A percentile compares a stretch with the other conserved stretches of the same genome.
Conservation (phyloP, 2,797 vertebrate species). For the Oreochromis grahami region DNA sequence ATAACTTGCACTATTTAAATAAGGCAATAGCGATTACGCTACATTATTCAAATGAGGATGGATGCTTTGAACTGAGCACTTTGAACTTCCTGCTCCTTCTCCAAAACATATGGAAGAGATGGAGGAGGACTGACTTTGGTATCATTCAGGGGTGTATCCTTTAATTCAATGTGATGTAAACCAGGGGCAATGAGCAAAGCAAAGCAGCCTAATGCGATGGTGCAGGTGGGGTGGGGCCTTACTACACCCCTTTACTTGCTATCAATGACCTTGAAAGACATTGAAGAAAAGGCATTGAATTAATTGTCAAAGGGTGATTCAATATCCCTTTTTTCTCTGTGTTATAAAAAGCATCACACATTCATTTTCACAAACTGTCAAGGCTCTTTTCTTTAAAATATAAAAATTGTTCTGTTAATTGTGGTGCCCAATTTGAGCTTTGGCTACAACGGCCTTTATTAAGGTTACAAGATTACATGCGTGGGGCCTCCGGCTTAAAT, state of each 20-base stretch:
- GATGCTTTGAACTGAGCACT: constrained; percentile 64
- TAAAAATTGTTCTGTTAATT: not conserved
- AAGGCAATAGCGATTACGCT: constrained; percentile 74
- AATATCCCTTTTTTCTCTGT: not conserved
- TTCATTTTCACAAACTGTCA: not conserved
- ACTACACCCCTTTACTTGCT: not conserved
- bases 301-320: not conserved
- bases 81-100: constrained; percentile 64
- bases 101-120: constrained; percentile 53
- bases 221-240: not conserved
- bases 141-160: constrained; percentile 40
- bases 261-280: constrained; percentile 6
- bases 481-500: not conserved
- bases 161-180: constrained; percentile 67
- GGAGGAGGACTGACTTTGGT: constrained; percentile 55
- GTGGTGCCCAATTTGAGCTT: not conserved
- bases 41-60: constrained; percentile 73
- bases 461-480: not conserved
- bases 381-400: not conserved
- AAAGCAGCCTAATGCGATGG: constrained; percentile 26
- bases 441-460: not conserved
- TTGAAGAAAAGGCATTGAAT: not conserved
- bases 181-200: constrained; percentile 45
- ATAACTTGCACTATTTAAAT: constrained; percentile 79
- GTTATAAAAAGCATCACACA: not conserved